Evolutionary conservation across 1,140 invertebrate species (phyloP).

Genomic region (Oscheius sp.): DNA sequence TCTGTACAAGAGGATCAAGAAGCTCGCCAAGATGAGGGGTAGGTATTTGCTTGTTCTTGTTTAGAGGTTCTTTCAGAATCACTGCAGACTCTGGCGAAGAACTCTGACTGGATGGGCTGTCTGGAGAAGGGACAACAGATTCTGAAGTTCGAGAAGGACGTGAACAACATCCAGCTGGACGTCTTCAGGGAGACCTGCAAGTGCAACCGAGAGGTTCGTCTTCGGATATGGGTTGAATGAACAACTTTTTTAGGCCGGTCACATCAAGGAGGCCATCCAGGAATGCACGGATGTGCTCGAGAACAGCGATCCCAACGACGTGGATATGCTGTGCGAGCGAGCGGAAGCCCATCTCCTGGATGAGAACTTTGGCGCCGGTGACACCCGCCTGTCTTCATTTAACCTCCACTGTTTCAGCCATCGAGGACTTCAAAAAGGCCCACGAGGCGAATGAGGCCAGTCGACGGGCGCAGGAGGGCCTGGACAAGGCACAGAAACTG

Average conservation of each 20-base stretch:
- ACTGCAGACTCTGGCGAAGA: conserved; percentile 64
- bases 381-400: no score
- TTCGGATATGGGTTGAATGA: background rate
- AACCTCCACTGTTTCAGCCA: conserved; percentile 68
- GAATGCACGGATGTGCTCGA: conserved; percentile 78
- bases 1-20: conserved; percentile 95
- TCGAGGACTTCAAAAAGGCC: conserved; percentile 81
- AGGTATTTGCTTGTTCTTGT: conserved; percentile 51
- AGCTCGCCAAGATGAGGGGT: conserved; percentile 81
- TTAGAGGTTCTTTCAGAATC: background rate
- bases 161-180: conserved; percentile 72
- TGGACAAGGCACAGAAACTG: conserved; percentile 83
- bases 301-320: conserved; percentile 71
- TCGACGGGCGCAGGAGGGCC: conserved; percentile 81
- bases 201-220: conserved; percentile 62
- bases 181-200: conserved; percentile 67
- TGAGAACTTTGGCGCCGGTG: conserved; percentile 91
- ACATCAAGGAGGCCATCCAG: conserved; percentile 69
- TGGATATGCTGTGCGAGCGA: conserved; percentile 79
- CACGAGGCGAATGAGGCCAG: conserved; percentile 78
- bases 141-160: conserved; percentile 71
- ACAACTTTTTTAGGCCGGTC: conserved; percentile 65
- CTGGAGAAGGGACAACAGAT: conserved; percentile 71
- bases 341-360: conserved; percentile 84
- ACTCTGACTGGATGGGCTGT: conserved; percentile 75